Evolutionary conservation across 2,113 vertebrate genomes (phyloP).

Genomic region (Spea multiplicata): DNA sequence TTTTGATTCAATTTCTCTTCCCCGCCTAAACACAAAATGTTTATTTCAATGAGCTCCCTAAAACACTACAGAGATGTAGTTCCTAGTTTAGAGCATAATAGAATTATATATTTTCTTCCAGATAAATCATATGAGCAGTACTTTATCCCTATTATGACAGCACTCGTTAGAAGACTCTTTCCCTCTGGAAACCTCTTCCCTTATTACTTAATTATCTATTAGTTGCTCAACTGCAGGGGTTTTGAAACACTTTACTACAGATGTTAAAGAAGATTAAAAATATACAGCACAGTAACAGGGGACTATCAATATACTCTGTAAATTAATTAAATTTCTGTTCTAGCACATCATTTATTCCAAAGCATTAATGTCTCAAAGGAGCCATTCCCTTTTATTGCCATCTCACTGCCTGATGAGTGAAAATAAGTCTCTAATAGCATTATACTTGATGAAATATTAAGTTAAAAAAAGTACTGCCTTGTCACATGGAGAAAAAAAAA

Average conservation of each 20-base stretch:
- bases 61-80: constrained; percentile 17
- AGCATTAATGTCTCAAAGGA: constrained; percentile 92
- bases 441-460: constrained; percentile 93
- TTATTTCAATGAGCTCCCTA: constrained; percentile 9
- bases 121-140: constrained; percentile 54
- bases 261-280: constrained; percentile 98
- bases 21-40: background rate
- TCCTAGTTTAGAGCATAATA: constrained; percentile 43
- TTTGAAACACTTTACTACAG: constrained; percentile 86
- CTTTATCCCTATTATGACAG: constrained; percentile 64
- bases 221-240: constrained; percentile 78
- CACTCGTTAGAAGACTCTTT: constrained; percentile 62
- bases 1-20: background rate
- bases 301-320: constrained; percentile 99
- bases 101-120: constrained; percentile 51
- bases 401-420: constrained; percentile 92
- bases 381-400: constrained; percentile 97
- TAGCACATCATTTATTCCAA: constrained; percentile 98
- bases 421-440: constrained; percentile 96
- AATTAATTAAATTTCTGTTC: constrained; percentile 99
- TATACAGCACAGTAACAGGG: constrained; percentile 93
- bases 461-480: constrained; percentile 72
- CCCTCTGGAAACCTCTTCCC: constrained; percentile 70
- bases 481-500: constrained; percentile 59
- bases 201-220: constrained; percentile 82